Conservation (phyloP, 2,113 vertebrate species). For the Micromys minutus region DNA sequence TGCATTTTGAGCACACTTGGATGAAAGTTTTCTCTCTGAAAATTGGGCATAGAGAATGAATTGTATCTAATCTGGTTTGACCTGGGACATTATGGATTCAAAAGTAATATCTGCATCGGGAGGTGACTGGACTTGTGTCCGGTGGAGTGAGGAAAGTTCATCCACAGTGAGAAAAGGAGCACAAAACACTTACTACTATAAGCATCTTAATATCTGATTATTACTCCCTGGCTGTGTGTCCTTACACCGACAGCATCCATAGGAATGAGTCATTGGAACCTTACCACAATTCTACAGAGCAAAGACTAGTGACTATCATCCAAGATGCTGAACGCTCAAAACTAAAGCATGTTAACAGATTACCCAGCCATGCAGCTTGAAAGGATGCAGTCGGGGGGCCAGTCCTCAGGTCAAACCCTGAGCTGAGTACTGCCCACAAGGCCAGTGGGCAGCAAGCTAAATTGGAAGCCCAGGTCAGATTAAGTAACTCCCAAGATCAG, state of each 20-base stretch:
- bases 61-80: background rate
- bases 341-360: background rate
- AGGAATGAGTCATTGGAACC: background rate
- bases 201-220: background rate
- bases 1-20: background rate
- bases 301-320: background rate
- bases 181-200: background rate
- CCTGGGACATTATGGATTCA: background rate
- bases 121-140: background rate
- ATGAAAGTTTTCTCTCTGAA: background rate
- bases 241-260: background rate
- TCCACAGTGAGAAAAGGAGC: background rate
- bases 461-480: background rate
- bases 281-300: background rate
- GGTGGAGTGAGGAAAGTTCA: background rate
- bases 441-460: background rate
- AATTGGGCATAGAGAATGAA: background rate
- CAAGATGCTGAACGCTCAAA: background rate
- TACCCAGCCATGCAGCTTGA: background rate
- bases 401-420: background rate
- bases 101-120: background rate
- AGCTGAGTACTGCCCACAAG: background rate
- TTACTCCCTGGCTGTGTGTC: background rate
- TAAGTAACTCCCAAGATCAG: background rate
- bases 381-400: background rate